Percentiles rank a stretch among this genome's conserved stretches.
Evolutionary conservation across 2,113 vertebrate genomes (phyloP).

Genomic region (Nycticebus coucang): DNA sequence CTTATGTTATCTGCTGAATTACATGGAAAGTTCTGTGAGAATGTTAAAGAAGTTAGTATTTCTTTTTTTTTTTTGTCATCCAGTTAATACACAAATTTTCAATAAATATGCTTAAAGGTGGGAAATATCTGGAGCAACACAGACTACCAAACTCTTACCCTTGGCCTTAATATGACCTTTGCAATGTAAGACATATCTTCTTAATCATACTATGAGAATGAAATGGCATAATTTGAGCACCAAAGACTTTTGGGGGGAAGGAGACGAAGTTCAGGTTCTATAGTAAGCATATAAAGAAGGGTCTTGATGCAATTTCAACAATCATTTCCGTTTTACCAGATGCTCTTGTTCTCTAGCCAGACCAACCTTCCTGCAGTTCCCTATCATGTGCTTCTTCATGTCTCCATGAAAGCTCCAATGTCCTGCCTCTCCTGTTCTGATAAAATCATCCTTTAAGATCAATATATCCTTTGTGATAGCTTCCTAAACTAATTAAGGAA

Average conservation of each 20-base stretch:
- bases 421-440: background rate
- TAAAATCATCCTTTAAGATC: background rate
- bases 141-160: background rate
- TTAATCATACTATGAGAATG: background rate
- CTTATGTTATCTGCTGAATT: slow-evolving; percentile 18
- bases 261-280: background rate
- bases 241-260: background rate
- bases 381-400: background rate
- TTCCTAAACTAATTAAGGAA: background rate
- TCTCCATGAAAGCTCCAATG: background rate
- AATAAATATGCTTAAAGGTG: background rate
- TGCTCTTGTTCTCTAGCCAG: background rate
- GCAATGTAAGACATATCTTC: background rate
- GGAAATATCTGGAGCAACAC: background rate
- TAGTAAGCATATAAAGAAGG: background rate
- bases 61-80: background rate
- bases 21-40: background rate
- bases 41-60: background rate
- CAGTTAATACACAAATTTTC: background rate
- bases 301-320: background rate
- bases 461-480: background rate
- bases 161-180: background rate
- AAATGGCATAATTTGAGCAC: background rate
- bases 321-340: background rate
- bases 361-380: background rate